Percentiles rank a stretch among this genome's conserved stretches.
Conservation (phyloP, 2,113 vertebrate species). For the Taxidea taxus region DNA sequence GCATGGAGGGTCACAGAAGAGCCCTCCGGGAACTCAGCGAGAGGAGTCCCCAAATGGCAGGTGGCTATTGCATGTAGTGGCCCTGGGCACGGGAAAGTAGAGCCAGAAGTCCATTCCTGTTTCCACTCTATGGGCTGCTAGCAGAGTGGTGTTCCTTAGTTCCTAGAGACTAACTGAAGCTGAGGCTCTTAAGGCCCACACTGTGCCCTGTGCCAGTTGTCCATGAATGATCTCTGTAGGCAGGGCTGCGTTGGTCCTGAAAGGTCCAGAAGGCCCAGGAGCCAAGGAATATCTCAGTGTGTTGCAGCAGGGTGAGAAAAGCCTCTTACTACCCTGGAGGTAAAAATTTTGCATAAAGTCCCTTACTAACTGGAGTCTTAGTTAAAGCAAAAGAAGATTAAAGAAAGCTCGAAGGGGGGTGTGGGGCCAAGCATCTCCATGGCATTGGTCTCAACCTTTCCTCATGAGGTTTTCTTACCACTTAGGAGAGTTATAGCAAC, state of each 20-base stretch:
- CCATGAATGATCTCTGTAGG: neutral
- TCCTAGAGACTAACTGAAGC: neutral
- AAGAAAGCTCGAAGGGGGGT: neutral
- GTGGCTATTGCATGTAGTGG: neutral
- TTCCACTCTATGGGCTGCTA: neutral
- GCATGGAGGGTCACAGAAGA: neutral
- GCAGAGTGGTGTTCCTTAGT: neutral
- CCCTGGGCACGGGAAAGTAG: neutral
- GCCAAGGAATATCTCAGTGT: too few relatives aligned
- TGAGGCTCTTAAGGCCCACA: neutral
- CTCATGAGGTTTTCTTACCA: neutral
- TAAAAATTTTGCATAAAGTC: neutral
- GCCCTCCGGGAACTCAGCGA: neutral
- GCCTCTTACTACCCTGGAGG: neutral
- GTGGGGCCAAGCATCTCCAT: neutral
- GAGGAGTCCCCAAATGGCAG: neutral
- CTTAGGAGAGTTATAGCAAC: neutral
- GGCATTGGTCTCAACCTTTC: neutral
- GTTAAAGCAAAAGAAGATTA: neutral
- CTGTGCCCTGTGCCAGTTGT: neutral
- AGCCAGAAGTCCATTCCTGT: neutral
- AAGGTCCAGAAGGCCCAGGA: neutral
- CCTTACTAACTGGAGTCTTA: neutral
- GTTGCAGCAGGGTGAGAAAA: neutral
- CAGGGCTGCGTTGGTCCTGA: neutral